phyloP scores from a whole-genome alignment of 1,140 invertebrate genomes.

The Drosophila rufa region DNA sequence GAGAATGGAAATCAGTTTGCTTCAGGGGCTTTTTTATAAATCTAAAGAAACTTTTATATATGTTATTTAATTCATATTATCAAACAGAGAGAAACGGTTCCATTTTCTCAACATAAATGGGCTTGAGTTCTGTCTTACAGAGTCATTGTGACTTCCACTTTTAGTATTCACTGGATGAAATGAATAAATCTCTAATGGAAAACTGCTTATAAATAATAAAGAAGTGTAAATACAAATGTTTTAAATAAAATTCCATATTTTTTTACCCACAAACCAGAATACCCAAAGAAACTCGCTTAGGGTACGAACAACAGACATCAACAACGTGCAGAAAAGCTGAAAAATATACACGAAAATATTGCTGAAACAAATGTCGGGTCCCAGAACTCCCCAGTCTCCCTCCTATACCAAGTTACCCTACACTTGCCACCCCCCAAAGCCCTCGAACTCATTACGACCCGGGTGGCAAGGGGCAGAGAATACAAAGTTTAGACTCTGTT shows the following conservation, averaged over 20 bases:
- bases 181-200: too few species aligned
- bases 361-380: slow-evolving; percentile 67
- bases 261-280: neutral
- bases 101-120: neutral
- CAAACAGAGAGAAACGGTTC: too few species aligned
- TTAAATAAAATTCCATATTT: neutral
- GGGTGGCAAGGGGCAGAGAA: slow-evolving; percentile 15
- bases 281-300: neutral
- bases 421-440: neutral
- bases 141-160: neutral
- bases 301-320: slow-evolving; percentile 60
- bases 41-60: neutral
- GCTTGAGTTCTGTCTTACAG: too few species aligned
- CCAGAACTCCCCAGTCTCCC: slow-evolving; percentile 2
- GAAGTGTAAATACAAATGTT: too few species aligned
- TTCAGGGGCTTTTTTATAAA: too few species aligned
- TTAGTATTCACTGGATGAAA: neutral
- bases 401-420: neutral
- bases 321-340: slow-evolving; percentile 70
- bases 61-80: too few species aligned
- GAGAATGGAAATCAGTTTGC: too few species aligned
- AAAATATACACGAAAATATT: slow-evolving; percentile 77
- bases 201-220: neutral
- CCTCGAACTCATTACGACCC: slow-evolving; percentile 66
- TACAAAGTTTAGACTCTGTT: slow-evolving; percentile 68